Evolutionary conservation across 2,113 vertebrate genomes (phyloP).

Genomic region (Hemibagrus wyckioides): DNA sequence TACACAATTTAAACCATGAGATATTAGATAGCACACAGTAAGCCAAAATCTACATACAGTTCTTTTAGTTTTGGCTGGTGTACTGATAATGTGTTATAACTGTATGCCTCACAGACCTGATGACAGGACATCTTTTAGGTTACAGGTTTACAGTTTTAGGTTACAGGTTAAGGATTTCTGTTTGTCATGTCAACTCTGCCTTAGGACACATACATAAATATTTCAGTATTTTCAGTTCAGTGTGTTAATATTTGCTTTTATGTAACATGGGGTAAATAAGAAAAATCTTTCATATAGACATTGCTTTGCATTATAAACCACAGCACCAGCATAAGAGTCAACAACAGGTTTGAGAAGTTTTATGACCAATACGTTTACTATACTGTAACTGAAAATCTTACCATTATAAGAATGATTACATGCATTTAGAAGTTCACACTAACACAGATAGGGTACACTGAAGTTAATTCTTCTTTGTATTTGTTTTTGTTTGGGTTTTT

Average conservation of each 20-base stretch:
- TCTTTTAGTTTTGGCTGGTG: background rate
- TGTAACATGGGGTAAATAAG: background rate
- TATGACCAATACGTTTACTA: background rate
- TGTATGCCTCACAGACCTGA: background rate
- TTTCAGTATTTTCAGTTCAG: background rate
- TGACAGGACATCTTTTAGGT: too few relatives aligned
- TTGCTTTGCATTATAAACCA: background rate
- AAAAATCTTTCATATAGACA: background rate
- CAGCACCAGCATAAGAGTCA: background rate
- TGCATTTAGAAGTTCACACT: background rate
- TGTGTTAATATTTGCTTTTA: background rate
- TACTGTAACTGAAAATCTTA: background rate
- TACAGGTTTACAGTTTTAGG: too few relatives aligned
- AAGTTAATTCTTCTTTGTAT: background rate
- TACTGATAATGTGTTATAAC: background rate
- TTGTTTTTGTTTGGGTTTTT: background rate
- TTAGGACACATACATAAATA: background rate
- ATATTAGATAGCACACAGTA: background rate
- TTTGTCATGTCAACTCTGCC: background rate
- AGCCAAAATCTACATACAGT: background rate
- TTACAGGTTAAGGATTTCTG: background rate
- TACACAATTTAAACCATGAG: background rate
- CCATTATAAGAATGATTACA: background rate
- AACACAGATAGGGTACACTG: background rate
- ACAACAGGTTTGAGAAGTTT: background rate